Conservation (phyloP, 2,888 invertebrate genomes). For the Ophion slaviceki region DNA sequence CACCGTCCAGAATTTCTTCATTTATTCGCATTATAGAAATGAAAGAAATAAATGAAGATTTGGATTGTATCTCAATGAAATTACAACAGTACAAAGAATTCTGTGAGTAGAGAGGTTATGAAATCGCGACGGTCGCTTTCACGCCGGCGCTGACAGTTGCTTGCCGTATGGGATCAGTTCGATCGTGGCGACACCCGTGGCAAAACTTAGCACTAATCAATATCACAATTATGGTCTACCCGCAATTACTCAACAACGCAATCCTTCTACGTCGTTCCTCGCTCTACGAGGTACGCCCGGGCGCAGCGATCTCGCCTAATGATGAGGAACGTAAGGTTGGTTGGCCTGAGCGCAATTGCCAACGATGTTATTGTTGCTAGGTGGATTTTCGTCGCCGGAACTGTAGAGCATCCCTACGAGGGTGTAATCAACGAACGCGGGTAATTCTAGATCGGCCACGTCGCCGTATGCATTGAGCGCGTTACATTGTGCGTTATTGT, state of each 20-base stretch:
- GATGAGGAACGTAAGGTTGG: conserved; percentile 80
- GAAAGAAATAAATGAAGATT: not conserved
- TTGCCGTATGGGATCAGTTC: not conserved
- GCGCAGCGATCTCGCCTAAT: conserved; percentile 70
- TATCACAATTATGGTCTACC: not conserved
- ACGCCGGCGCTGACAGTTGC: not conserved
- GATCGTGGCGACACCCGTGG: not conserved
- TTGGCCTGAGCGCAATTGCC: conserved; percentile 73
- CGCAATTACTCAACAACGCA: not conserved
- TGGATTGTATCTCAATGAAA: not conserved
- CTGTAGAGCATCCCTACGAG: conserved; percentile 81
- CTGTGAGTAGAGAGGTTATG: no score
- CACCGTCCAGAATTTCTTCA: no score
- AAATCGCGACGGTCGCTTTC: not conserved
- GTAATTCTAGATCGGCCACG: conserved; percentile 77
- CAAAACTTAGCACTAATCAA: not conserved
- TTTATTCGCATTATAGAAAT: no score
- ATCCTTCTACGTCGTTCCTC: not conserved
- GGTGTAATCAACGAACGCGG: conserved; percentile 81
- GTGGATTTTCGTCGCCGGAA: conserved; percentile 75
- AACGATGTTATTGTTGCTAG: conserved; percentile 63
- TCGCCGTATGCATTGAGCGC: conserved; percentile 64
- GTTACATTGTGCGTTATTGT: conserved; percentile 39
- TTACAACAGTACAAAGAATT: not conserved
- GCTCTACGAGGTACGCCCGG: not conserved